Evolutionary conservation across 2,888 invertebrate species (phyloP), one percentile per base, ranked within the genome.

Genomic region (Neoascia interrupta): DNA sequence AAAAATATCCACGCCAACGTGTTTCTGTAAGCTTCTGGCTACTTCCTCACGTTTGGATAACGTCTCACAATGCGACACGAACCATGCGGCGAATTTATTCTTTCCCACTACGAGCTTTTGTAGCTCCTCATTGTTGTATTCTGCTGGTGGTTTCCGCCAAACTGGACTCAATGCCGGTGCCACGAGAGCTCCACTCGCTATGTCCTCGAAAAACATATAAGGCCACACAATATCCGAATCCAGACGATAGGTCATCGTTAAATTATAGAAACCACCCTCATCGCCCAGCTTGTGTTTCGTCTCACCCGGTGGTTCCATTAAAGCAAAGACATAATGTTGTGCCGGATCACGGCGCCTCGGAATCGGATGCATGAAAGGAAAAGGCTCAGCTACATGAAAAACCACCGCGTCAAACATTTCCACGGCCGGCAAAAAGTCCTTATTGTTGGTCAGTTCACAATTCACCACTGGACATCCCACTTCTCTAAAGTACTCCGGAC

Each of bases 1-100:
- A 83, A 90, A 93, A 15, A 93, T 89, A 84, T 93, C 92, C 10
- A 93, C 90, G 1, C 88, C 82, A 11, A 94, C 90, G 84, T 91
- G 87, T 70, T 90, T 89, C 45, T 89, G 87, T 39, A 95, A 85
- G 72, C 90, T 91, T 56, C 85, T 66, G 5, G 88, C 89, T 60
- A 90, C 85, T 5, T 85, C 47, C 69, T 90, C 88, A 11, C 92
- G 87, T 11, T 85, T 83, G 64, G 91, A 90, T 4, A 85, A 74
- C 0, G 90, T 88, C 2, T 84, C 11, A 81, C 92, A 92, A 81
- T 91, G 90, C 19, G 91, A 91, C 4, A 91, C 90, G 81, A 91
- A 90, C 92, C 92, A 92, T 3, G 90, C 89, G 60, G 87, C 92
- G 87, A 88, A 90, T 88, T 87, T 91, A 0, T 82, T 87, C 83